phyloP scores from a whole-genome alignment of 2,797 vertebrate genomes.

The Coracias cyanogaster region DNA sequence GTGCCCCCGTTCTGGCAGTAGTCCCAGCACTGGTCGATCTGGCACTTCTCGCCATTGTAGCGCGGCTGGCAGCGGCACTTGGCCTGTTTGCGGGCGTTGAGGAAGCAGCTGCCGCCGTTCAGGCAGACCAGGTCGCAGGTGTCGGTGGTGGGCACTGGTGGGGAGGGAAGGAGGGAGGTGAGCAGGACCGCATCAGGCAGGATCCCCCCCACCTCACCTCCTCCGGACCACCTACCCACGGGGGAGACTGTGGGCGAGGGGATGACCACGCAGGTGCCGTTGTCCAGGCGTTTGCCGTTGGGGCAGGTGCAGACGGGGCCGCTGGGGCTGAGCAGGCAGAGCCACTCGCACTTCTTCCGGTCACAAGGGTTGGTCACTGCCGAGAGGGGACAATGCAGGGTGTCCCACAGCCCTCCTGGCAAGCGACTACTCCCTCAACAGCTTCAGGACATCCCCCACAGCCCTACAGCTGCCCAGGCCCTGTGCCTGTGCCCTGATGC shows the following conservation, averaged over 20 bases:
- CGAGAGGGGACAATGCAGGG: fast-evolving
- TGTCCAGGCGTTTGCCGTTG: conserved; percentile 91
- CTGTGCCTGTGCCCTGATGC: background rate
- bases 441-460: fast-evolving
- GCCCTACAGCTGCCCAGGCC: background rate
- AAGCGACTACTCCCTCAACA: background rate
- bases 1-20: conserved; percentile 95
- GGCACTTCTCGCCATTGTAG: conserved; percentile 91
- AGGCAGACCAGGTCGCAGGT: conserved; percentile 88
- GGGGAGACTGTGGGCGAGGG: conserved; percentile 87
- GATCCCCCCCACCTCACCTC: background rate
- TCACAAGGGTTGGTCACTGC: conserved; percentile 95
- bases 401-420: background rate
- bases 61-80: conserved; percentile 96
- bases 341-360: conserved; percentile 96
- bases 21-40: conserved; percentile 92
- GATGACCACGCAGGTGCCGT: conserved; percentile 90
- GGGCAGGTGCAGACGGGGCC: conserved; percentile 96
- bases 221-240: conserved; percentile 78
- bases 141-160: conserved; percentile 80
- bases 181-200: fast-evolving
- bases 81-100: conserved; percentile 92
- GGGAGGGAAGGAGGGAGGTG: background rate
- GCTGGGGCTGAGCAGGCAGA: conserved; percentile 94
- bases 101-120: conserved; percentile 94